phyloP scores from a whole-genome alignment of 2,797 vertebrate genomes.

The Phaenicophaeus curvirostris region DNA sequence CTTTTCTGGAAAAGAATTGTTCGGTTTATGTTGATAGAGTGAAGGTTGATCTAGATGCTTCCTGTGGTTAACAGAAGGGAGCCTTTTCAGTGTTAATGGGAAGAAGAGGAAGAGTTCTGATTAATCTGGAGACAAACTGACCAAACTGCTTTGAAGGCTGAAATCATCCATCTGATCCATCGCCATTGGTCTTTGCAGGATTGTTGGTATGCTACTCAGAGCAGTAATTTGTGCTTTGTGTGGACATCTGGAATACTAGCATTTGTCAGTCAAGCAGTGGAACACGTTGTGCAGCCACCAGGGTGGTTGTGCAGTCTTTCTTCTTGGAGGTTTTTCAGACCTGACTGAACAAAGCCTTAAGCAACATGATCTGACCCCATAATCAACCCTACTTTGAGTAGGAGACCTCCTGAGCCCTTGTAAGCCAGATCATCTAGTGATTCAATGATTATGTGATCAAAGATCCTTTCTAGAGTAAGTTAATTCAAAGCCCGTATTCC shows the following conservation, averaged over 20 bases:
- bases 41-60: background rate
- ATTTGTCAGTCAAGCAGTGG: background rate
- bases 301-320: background rate
- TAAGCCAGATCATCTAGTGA: background rate
- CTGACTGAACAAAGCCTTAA: background rate
- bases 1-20: background rate
- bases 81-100: background rate
- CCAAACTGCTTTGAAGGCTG: background rate
- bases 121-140: background rate
- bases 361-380: background rate
- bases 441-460: background rate
- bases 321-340: background rate
- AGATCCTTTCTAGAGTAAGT: background rate
- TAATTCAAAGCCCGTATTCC: background rate
- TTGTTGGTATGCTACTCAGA: background rate
- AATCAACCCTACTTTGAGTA: accelerated
- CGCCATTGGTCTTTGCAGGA: background rate
- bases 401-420: background rate
- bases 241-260: background rate
- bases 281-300: background rate
- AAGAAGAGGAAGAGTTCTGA: background rate
- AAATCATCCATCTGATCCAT: background rate
- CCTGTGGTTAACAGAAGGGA: background rate
- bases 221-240: background rate
- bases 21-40: background rate